Percentiles rank a stretch among this genome's conserved stretches.
Evolutionary conservation across 30 jellyfish, hydroid and myxozoan genomes (phyloP).

Genomic region (Sanderia malayensis): DNA sequence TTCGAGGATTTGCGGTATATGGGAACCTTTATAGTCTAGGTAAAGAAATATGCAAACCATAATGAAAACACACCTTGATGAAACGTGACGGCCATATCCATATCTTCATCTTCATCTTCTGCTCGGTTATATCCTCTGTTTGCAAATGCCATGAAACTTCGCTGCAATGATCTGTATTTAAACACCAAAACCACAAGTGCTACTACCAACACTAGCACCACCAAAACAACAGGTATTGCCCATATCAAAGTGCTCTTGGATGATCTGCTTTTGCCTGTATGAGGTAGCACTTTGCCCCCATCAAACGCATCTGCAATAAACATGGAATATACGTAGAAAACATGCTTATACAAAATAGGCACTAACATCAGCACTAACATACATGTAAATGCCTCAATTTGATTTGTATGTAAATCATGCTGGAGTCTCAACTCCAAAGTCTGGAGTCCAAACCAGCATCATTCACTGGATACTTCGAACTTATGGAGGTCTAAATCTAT

Average conservation of each 20-base stretch:
- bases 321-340: too few species aligned
- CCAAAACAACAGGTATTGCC: conserved; percentile 97
- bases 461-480: too few species aligned
- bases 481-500: too few species aligned
- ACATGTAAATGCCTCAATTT: too few species aligned
- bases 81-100: conserved; percentile 88
- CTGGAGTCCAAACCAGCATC: too few species aligned
- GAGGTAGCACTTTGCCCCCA: conserved; percentile 36
- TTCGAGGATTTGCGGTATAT: not conserved
- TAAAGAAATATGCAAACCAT: not conserved
- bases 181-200: conserved; percentile 75
- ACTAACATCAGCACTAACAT: too few species aligned
- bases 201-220: conserved; percentile 59
- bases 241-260: conserved; percentile 59
- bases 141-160: conserved; percentile 96
- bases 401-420: too few species aligned
- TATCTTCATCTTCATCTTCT: conserved; percentile 80
- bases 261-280: conserved; percentile 21
- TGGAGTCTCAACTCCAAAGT: too few species aligned
- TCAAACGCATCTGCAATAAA: not conserved
- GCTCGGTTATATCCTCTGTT: conserved; percentile 83
- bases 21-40: not conserved
- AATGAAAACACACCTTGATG: conserved; percentile 65
- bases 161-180: conserved; percentile 81
- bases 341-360: too few species aligned